Evolutionary conservation across 2,113 vertebrate genomes (phyloP), one percentile per base, ranked within the genome.

Genomic region (Halichoerus grypus): DNA sequence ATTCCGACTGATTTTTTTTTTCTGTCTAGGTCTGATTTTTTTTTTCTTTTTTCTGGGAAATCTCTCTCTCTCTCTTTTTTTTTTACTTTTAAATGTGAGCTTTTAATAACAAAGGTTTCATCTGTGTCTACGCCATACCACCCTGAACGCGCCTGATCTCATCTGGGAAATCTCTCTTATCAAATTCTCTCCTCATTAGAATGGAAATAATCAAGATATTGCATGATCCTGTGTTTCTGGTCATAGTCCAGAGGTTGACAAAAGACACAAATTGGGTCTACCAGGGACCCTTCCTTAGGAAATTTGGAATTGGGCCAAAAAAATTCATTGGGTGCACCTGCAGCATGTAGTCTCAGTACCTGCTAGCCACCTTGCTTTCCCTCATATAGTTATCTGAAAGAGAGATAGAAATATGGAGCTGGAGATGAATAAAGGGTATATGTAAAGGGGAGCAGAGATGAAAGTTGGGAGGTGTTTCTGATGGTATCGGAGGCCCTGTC

Each of bases 251-350:
- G 51, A 72, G 36, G 4, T 36, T 71, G 19, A 69, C 10, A 84
- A 42, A 95, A 97, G 31, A 83, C 18, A 93, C 55, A 89, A 33
- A 4, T 24, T 67, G 18, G n/a, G 4, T 72, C 59, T 82, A 49
- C 74, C 24, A 72, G 5, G 7, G 24, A 72, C 2, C n/a, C 36
- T 82, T 93, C 22, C 19, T 57, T 95, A 90, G 59, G 18, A 87
- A 94, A 83, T 87, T 49, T 92, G 61, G 74, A 89, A 80, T 51
- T n/a, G 31, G 39, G 18, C 83, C 79, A 36, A 42, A 72, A 89
- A 92, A 36, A 59, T 36, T 49, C 39, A 80, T 39, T 67, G 4
- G 21, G 21, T 39, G 1, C 8, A 46, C 19, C 18, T 87, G 11
- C 39, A 69, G 76, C 18, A 1, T 90, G 6, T 80, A 76, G 51